Evolutionary conservation across 2,888 invertebrate genomes (phyloP).

Genomic region (Gerosis bhagava): DNA sequence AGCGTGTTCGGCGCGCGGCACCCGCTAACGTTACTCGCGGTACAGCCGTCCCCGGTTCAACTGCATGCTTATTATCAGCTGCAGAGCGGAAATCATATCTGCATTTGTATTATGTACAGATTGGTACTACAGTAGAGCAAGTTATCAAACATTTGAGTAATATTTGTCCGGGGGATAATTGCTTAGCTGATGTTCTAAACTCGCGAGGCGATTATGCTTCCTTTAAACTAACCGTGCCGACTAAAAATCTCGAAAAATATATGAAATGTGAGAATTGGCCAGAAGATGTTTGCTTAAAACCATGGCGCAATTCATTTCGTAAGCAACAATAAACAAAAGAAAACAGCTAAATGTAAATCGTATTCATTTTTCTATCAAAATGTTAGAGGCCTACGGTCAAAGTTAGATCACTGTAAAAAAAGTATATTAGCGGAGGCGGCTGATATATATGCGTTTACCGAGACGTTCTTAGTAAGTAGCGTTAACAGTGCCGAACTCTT

Average conservation of each 20-base stretch:
- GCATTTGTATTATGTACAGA: constrained; percentile 13
- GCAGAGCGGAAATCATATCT: constrained; percentile 7
- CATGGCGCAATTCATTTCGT: constrained; percentile 16
- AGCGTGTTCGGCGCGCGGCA: neutral
- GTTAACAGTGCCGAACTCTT: neutral
- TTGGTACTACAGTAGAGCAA: constrained; percentile 7
- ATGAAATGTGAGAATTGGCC: constrained; percentile 6
- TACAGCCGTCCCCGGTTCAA: constrained; percentile 5
- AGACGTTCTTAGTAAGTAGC: constrained; percentile 1
- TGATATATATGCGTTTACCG: constrained; percentile 7
- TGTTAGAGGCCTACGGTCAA: constrained; percentile 8
- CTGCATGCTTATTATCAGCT: neutral
- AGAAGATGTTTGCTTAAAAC: constrained; percentile 15
- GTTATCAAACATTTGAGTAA: constrained; percentile 1
- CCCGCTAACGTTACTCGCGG: constrained; percentile 3
- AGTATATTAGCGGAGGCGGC: neutral
- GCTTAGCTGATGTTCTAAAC: constrained; percentile 2
- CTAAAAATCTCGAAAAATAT: neutral
- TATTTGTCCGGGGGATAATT: constrained; percentile 3
- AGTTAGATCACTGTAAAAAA: neutral
- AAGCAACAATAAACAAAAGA: neutral
- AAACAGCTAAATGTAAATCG: neutral
- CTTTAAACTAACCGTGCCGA: neutral
- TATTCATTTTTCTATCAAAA: constrained; percentile 1
- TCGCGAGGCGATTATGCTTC: constrained; percentile 14